Base-by-base conservation (phyloP, 2,888 invertebrate genomes). In the Sminthurides aquaticus region DNA sequence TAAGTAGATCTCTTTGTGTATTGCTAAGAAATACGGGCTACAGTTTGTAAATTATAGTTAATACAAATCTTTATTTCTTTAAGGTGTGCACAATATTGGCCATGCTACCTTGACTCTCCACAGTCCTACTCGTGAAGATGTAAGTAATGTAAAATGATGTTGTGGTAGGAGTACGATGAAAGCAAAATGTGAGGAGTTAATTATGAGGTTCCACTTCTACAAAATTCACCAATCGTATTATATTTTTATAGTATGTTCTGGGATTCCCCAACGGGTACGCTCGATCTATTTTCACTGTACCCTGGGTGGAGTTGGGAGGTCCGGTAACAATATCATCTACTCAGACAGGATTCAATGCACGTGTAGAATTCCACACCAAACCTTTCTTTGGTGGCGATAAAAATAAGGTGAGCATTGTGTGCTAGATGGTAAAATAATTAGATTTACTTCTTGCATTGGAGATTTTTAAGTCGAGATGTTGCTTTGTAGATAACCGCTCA, bases 251-350 rank as follows among this genome's bases (percentile, higher is more conserved):
- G 52, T 99, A 99, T 79, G 86, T 90, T 65, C 84, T 97, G 59
- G 95, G 95, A 57, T 99, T 99, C 82, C 99, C 99, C 15, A 97
- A 93, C 80, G 99, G 96, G 69, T 99, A 99, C 80, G 99, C 97
- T 77, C 85, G 96, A 79, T 97, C 96, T 59, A 98, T 98, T 76
- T 82, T 99, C 76, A 94, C 96, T 49, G 90, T 97, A 62, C 99
- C 99, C 1, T 99, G 99, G 98, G 91, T 99, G 76, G 99, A 99
- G 79, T 81, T 99, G 25, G 98, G 98, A 63, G 99, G 99, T 18
- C 87, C 89, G 1, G 90, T 94, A 1, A 86, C 86, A 63, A 91
- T 99, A 69, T 87, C 86, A 63, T 99, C 98, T 79, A 86, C 87
- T 8, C 92, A 98, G 80, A 95, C 95, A 0, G 97, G 95, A 5